These are phyloP conservation scores for Charina bottae DNA, from an alignment of 2,113 vertebrate genomes.

Conservation along the genomic window DNA sequence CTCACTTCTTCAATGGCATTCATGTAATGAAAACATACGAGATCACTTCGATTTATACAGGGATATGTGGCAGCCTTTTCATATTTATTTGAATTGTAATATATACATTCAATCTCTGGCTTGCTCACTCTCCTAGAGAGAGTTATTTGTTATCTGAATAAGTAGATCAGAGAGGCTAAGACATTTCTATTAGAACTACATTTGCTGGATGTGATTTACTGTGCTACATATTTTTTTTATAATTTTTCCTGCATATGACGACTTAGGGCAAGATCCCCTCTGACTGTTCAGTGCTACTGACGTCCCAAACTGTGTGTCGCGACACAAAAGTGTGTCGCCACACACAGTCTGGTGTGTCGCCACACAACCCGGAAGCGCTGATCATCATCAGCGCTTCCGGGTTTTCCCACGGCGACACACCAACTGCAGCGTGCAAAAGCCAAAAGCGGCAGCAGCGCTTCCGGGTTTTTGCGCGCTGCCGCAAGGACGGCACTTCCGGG, in stretches of 20 bases:
- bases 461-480: too few species aligned
- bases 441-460: too few species aligned
- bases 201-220: slow-evolving; percentile 10
- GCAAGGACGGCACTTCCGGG: too few species aligned
- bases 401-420: too few species aligned
- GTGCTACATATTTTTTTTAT: background rate
- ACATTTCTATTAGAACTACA: slow-evolving; percentile 30
- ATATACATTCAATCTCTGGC: slow-evolving; percentile 32
- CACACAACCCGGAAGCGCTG: too few species aligned
- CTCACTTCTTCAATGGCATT: slow-evolving; percentile 9
- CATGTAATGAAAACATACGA: slow-evolving; percentile 16
- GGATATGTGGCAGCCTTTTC: slow-evolving; percentile 15
- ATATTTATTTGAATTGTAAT: slow-evolving; percentile 35
- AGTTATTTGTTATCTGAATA: slow-evolving; percentile 41
- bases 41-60: slow-evolving; percentile 13
- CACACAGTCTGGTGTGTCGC: too few species aligned
- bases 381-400: too few species aligned
- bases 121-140: background rate
- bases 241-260: background rate
- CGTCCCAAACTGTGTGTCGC: too few species aligned
- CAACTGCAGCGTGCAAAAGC: too few species aligned
- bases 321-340: too few species aligned
- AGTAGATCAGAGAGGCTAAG: slow-evolving; percentile 27
- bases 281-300: background rate
- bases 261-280: background rate